These are phyloP conservation scores for Scrobipalpa atriplicella DNA, from an alignment of 2,888 invertebrate species.

Conservation along the genomic window DNA sequence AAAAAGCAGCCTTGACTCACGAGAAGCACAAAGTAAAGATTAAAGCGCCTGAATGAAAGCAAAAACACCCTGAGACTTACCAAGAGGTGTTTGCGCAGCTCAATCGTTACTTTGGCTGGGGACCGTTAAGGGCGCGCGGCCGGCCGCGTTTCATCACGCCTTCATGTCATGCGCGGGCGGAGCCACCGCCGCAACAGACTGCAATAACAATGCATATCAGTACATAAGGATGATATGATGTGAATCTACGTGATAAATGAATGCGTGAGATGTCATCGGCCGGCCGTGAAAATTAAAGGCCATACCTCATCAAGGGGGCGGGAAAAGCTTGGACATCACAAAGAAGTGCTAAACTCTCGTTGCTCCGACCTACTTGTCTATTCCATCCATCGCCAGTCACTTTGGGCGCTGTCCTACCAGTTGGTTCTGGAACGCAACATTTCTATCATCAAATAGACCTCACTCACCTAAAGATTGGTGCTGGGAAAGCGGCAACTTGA, in stretches of 20 bases:
- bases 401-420: slow-evolving; percentile 87
- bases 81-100: slow-evolving; percentile 79
- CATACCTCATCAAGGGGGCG: slow-evolving; percentile 90
- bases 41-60: slow-evolving; percentile 77
- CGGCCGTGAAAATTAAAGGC: slow-evolving; percentile 50
- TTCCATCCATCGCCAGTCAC: slow-evolving; percentile 84
- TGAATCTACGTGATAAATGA: slow-evolving; percentile 74
- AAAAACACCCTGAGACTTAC: slow-evolving; percentile 82
- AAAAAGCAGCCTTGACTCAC: slow-evolving; percentile 63
- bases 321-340: slow-evolving; percentile 92
- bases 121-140: slow-evolving; percentile 69
- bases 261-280: slow-evolving; percentile 75
- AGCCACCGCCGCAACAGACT: slow-evolving; percentile 73
- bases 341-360: slow-evolving; percentile 84
- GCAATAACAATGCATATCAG: slow-evolving; percentile 80
- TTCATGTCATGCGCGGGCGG: slow-evolving; percentile 72
- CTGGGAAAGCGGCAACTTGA: slow-evolving; percentile 87
- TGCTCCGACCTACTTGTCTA: slow-evolving; percentile 74
- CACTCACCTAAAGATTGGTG: slow-evolving; percentile 87
- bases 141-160: slow-evolving; percentile 80
- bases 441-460: slow-evolving; percentile 51
- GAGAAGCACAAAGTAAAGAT: slow-evolving; percentile 81
- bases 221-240: slow-evolving; percentile 71
- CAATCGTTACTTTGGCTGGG: slow-evolving; percentile 81
- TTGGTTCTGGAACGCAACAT: slow-evolving; percentile 84